Base-by-base conservation (phyloP, 2,113 vertebrate genomes). In the Phodopus roborovskii region DNA sequence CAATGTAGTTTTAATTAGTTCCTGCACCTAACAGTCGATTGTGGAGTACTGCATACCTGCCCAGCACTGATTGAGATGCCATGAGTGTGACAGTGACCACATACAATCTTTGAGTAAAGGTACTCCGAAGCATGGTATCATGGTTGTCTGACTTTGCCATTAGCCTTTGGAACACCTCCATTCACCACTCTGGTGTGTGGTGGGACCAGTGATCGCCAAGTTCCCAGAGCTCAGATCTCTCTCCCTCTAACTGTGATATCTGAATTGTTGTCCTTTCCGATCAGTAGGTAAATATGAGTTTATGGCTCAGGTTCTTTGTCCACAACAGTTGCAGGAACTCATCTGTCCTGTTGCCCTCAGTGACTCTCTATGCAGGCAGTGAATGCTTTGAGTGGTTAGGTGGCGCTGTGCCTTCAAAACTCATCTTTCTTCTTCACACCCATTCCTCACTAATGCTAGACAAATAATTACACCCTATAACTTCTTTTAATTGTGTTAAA, bases 401-500 rank as follows among this genome's bases (percentile, higher is more conserved):
- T 36, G 1, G 62, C 84, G 56, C 11, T 10, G 64, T 71, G 36
- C 3, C 58, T 71, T 8, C 33, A 81, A 26, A 79, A 64, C 3
- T 70, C n/a, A 53, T 42, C 64, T 56, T 53, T 62, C 45, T 78
- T 62, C 53, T 56, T 91, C 7, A 45, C 24, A 20, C 42, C 28
- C 42, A 17, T 50, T 93, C 22, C 48, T 62, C 36, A 1, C 66
- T 75, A 56, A 30, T 74, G 7, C 86, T 88, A 45, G 12, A 58
- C n/a, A 83, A 71, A 71, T 30, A 60, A 64, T 75, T 97, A 89
- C 73, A 42, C 45, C 96, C 92, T 94, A 94, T 91, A 77, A 48
- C 62, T 68, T 75, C 92, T 79, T 87, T 96, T 97, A 96, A 97
- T 97, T 97, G 77, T 90, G 60, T 97, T 87, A 97, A 95, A 94